phyloP scores from a whole-genome alignment of 2,797 vertebrate species.

The Semotilus atromaculatus region DNA sequence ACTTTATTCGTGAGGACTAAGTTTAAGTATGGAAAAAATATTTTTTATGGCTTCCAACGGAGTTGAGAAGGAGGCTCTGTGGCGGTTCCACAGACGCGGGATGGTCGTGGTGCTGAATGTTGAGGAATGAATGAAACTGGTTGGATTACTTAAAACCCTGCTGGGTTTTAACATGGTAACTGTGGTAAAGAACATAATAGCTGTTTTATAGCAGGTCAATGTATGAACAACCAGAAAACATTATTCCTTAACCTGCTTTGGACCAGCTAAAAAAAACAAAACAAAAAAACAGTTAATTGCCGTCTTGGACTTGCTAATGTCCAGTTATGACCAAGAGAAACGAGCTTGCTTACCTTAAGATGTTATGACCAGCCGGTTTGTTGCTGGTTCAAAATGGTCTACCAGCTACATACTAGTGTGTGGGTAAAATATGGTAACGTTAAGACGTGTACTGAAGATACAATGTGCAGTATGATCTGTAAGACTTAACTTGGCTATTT shows the following conservation, averaged over 20 bases:
- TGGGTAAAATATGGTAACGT: background rate
- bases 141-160: background rate
- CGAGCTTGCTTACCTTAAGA: background rate
- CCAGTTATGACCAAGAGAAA: background rate
- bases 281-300: background rate
- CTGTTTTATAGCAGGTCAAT: background rate
- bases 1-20: constrained; percentile 19
- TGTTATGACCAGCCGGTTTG: background rate
- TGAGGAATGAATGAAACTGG: constrained; percentile 6
- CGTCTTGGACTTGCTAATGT: background rate
- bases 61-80: constrained; percentile 32
- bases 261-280: background rate
- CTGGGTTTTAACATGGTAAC: background rate
- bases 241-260: background rate
- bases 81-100: background rate
- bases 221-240: background rate
- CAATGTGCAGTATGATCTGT: background rate
- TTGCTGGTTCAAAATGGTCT: background rate
- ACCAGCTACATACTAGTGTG: background rate
- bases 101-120: constrained; percentile 18
- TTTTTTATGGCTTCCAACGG: background rate
- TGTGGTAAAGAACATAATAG: background rate
- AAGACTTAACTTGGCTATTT: background rate
- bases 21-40: background rate
- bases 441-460: background rate